Evolutionary conservation across 2,888 invertebrate genomes (phyloP).

Genomic region (Eupsilia transversa): DNA sequence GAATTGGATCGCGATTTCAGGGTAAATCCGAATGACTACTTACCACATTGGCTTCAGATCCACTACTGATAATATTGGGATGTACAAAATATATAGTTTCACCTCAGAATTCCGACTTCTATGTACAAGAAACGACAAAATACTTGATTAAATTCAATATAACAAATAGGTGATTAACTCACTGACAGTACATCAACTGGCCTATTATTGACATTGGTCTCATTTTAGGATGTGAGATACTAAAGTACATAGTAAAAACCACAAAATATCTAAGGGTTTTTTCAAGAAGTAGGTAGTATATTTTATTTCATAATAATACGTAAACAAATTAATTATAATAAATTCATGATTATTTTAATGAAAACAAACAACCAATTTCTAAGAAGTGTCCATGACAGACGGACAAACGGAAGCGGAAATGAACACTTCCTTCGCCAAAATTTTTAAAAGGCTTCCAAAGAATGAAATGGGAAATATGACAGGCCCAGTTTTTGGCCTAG

Average conservation of each 20-base stretch:
- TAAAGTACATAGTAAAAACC: background rate
- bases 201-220: background rate
- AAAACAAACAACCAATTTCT: constrained; percentile 49
- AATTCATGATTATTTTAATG: constrained; percentile 44
- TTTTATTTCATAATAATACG: background rate
- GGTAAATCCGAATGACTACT: background rate
- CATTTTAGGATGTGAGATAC: background rate
- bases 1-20: background rate
- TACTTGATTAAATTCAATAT: background rate
- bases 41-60: background rate
- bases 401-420: constrained; percentile 66
- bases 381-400: constrained; percentile 60
- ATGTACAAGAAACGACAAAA: background rate
- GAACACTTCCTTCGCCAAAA: constrained; percentile 62
- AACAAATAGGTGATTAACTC: background rate
- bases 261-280: background rate
- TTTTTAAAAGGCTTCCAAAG: constrained; percentile 61
- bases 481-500: constrained; percentile 58
- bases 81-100: background rate
- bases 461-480: constrained; percentile 59
- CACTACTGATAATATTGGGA: background rate
- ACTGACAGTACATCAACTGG: no score
- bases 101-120: background rate
- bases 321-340: no score
- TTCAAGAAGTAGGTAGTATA: background rate